Base-by-base conservation (phyloP, 2,888 invertebrate species). In the Loripinus fragilis region DNA sequence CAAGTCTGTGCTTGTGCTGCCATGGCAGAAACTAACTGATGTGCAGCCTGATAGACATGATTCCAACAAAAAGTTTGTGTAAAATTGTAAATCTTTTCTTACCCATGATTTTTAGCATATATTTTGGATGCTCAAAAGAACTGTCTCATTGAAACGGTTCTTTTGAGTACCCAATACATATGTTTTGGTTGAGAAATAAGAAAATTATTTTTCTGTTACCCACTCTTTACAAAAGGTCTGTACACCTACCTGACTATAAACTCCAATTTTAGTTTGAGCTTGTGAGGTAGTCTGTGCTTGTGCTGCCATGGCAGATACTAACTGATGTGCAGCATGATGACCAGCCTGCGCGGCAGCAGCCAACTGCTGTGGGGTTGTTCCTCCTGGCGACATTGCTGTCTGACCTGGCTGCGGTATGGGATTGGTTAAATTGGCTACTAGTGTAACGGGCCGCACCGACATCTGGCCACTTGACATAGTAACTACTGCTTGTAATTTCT, bases 401-500 rank as follows among this genome's bases (percentile, higher is more conserved):
- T 60, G 60, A 50, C 60, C 48, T 5, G 50, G 45, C n/a, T 60
- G 28, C n/a, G 71, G 72, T 23, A 83, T 28, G 64, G 75, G 79
- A 70, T 69, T 78, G 30, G 80, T 48, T 52, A 86, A 65, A 79
- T 82, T 87, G 28, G 86, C 76, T 25, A 87, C 85, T 52, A 87
- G 73, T 17, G 87, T 82, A 20, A 87, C 84, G 41, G 87, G 87
- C 45, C 85, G 82, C 3, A 83, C 78, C 20, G 60, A 10, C 76
- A 83, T 80, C 70, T 78, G 80, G 33, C 82, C 80, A 38, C 74
- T 73, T 5, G 83, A 81, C 60, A 80, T 74, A n/a, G 87, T 79
- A 12, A 86, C 84, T 55, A 86, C 86, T 28, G 86, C 84, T 78
- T 85, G 85, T 55, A 87, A 76, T 67, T 87, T 87, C 71, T 87